Evolutionary conservation across 2,888 invertebrate genomes (phyloP).

Genomic region (Cyrtodaria siliqua): DNA sequence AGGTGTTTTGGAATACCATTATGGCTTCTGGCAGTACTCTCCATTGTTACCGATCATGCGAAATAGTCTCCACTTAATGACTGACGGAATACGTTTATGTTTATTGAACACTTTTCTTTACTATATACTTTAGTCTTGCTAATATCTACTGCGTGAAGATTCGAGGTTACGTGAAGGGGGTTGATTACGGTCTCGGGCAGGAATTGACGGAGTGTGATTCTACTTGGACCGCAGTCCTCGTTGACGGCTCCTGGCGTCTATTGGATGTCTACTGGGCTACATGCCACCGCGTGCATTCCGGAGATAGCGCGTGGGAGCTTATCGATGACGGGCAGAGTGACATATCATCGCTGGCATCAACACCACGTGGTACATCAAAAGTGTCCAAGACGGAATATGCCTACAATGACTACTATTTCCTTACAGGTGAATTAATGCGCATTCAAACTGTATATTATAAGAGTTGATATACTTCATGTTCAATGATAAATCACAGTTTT

Average conservation of each 20-base stretch:
- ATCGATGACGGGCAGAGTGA: constrained; percentile 66
- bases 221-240: constrained; percentile 83
- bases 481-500: no score
- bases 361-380: constrained; percentile 42
- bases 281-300: constrained; percentile 77
- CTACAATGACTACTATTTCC: constrained; percentile 73
- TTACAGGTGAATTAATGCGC: no score
- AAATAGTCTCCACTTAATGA: no score
- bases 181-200: constrained; percentile 70
- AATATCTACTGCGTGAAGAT: constrained; percentile 82
- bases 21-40: no score
- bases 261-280: constrained; percentile 84
- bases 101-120: no score
- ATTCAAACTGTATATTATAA: no score
- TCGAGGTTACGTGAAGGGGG: constrained; percentile 82
- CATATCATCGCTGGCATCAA: constrained; percentile 57
- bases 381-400: constrained; percentile 62
- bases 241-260: constrained; percentile 82
- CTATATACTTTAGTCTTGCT: constrained; percentile 72
- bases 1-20: no score
- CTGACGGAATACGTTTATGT: no score
- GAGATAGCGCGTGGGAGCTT: constrained; percentile 63
- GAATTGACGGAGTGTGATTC: constrained; percentile 64
- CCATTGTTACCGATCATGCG: no score
- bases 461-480: no score